phyloP scores from a whole-genome alignment of 2,888 invertebrate species.

The Tinea semifulvella region DNA sequence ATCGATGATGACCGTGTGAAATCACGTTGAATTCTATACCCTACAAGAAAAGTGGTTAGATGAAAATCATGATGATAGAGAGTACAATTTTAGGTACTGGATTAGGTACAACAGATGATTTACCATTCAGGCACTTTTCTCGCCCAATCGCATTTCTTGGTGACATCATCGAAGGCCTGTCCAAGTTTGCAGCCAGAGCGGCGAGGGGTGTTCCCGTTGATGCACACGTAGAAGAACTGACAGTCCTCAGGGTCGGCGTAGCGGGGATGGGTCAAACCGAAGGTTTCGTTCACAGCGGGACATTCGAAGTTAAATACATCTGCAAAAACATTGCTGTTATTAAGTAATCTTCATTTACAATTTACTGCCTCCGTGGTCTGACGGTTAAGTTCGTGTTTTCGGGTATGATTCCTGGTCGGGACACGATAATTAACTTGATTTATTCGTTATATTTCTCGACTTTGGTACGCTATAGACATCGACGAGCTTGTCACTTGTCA shows the following conservation, averaged over 20 bases:
- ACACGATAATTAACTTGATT: too few species aligned
- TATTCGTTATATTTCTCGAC: too few species aligned
- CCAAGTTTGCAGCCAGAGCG: conserved; percentile 89
- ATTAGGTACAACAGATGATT: too few species aligned
- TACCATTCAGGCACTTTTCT: conserved; percentile 91
- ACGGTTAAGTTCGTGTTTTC: too few species aligned
- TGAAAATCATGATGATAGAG: too few species aligned
- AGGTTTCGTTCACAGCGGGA: conserved; percentile 77
- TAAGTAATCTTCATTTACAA: not conserved
- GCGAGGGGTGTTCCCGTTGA: conserved; percentile 85
- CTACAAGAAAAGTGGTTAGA: too few species aligned
- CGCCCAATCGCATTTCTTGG: conserved; percentile 85
- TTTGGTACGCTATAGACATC: too few species aligned
- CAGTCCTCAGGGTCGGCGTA: conserved; percentile 90
- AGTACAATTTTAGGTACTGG: too few species aligned
- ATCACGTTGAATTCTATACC: too few species aligned
- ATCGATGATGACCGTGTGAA: too few species aligned
- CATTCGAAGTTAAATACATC: conserved; percentile 88
- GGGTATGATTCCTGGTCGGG: too few species aligned
- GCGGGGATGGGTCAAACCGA: conserved; percentile 81
- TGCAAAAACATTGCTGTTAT: conserved; percentile 29
- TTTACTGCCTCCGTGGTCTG: not conserved
- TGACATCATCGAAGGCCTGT: conserved; percentile 86
- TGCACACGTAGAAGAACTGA: conserved; percentile 92
- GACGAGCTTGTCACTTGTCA: too few species aligned